Evolutionary conservation across 2,797 vertebrate species (phyloP), one percentile per base, ranked within the genome.

Genomic region (Hippocampus kuda): DNA sequence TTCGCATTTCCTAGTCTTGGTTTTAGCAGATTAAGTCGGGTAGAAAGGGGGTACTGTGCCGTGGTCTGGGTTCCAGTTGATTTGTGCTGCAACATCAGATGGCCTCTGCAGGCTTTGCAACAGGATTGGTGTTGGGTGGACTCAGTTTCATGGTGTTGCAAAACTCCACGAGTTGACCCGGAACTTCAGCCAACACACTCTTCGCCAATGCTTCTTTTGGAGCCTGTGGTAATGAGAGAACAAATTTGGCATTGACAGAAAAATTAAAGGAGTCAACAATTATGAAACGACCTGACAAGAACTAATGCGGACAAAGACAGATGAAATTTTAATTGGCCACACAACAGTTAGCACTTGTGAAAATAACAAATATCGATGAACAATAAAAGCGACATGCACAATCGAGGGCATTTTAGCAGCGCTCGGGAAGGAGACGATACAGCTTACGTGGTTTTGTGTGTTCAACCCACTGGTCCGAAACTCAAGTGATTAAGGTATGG

Each of bases 121-220:
- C 78, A 44, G 79, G 61, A 56, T 4, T 73, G 38, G 69, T n/a
- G 20, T 75, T 81, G 77, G 85, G 94, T 69, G 97, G 96, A 3
- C 74, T 90, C 64, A 94, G 87, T 84, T 94, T 95, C 89, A 92
- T 91, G 64, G 87, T 87, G 75, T 84, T 95, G 86, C 95, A 96
- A 80, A 94, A 98, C 70, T 88, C 91, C 79, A 94, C 92, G 75
- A 99, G 88, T 88, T 99, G 96, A 85, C 88, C 85, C 42, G 97
- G 97, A 53, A 98, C 86, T 84, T 99, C 96, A 1, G 96, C 96
- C 83, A 99, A 79, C 71, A 99, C 96, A 65, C 90, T 91, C 80
- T 95, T 93, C 0, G 95, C 91, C 70, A 99, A 86, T 0, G 93
- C 94, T 85, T 98, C 96, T 71, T 84, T 91, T 0, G 96, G 93